Conservation (phyloP, 2,888 invertebrate species). For the Cecidostiba fungosa region DNA sequence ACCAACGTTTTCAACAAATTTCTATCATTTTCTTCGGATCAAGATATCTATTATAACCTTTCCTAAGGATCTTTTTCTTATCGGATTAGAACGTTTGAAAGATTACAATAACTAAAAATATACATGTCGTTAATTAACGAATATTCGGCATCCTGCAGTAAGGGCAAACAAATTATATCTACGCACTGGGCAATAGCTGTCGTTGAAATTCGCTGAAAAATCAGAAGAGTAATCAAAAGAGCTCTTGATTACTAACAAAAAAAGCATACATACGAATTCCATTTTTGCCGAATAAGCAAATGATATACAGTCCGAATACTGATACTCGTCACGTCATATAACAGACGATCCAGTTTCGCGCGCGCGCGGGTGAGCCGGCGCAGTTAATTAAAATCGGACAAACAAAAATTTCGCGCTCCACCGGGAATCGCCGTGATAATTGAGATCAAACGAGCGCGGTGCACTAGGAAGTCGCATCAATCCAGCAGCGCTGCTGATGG, state of each 20-base stretch:
- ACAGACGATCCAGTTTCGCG: not conserved
- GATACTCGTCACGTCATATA: not conserved
- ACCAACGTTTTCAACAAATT: too few species aligned
- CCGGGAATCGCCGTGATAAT: slow-evolving; percentile 33
- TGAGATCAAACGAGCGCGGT: slow-evolving; percentile 31
- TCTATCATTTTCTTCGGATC: too few species aligned
- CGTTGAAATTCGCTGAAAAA: not conserved
- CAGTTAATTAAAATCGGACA: slow-evolving; percentile 39
- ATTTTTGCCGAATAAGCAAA: not conserved
- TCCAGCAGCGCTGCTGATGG: not conserved
- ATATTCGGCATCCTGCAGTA: too few species aligned
- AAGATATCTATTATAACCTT: too few species aligned
- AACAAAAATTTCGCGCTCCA: slow-evolving; percentile 30
- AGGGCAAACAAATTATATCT: too few species aligned
- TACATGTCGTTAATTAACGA: too few species aligned
- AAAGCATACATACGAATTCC: not conserved
- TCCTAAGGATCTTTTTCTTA: too few species aligned
- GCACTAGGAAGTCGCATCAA: slow-evolving; percentile 18
- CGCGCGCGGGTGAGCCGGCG: not conserved
- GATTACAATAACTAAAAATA: too few species aligned
- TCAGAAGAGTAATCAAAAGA: not conserved
- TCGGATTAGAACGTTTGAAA: too few species aligned
- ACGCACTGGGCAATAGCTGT: too few species aligned
- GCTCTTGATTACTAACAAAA: not conserved
- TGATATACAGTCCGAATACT: not conserved